phyloP scores from a whole-genome alignment of 2,888 invertebrate species.

The Drosophila nr. perissopoda region DNA sequence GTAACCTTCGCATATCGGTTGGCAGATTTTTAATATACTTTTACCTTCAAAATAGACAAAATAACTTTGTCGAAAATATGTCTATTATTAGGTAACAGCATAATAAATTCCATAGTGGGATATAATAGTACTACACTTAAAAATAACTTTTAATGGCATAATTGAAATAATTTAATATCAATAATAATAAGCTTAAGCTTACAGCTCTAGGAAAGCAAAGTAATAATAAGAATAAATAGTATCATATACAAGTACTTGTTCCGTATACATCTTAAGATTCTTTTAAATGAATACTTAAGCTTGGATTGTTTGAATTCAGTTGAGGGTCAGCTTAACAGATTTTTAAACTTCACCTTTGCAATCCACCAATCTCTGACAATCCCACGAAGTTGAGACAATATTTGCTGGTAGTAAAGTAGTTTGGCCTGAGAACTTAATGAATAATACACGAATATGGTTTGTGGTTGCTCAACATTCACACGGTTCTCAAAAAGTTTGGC shows the following conservation, averaged over 20 bases:
- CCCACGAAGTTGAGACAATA: slow-evolving; percentile 27
- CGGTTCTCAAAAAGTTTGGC: slow-evolving; percentile 8
- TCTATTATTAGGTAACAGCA: neutral
- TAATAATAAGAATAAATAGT: neutral
- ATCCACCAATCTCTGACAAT: slow-evolving; percentile 2
- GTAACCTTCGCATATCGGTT: slow-evolving; percentile 12
- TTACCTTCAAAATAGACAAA: slow-evolving; percentile 2
- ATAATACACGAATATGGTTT: slow-evolving; percentile 36
- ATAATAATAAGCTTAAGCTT: neutral
- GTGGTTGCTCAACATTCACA: slow-evolving; percentile 42
- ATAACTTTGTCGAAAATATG: neutral
- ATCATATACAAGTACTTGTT: neutral
- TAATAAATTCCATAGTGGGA: neutral
- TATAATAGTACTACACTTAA: neutral
- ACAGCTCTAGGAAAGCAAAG: neutral
- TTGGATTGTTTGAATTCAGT: neutral
- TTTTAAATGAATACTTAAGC: neutral
- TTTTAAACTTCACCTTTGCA: neutral
- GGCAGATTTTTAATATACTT: neutral
- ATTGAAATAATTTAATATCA: neutral
- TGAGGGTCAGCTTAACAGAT: neutral
- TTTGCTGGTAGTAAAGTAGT: slow-evolving; percentile 17
- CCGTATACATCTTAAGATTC: neutral
- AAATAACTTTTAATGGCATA: neutral
- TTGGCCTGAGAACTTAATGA: slow-evolving; percentile 32